Evolutionary conservation across 2,888 invertebrate genomes (phyloP), one percentile per base, ranked within the genome.

Genomic region (Podotricha telesiphe): DNA sequence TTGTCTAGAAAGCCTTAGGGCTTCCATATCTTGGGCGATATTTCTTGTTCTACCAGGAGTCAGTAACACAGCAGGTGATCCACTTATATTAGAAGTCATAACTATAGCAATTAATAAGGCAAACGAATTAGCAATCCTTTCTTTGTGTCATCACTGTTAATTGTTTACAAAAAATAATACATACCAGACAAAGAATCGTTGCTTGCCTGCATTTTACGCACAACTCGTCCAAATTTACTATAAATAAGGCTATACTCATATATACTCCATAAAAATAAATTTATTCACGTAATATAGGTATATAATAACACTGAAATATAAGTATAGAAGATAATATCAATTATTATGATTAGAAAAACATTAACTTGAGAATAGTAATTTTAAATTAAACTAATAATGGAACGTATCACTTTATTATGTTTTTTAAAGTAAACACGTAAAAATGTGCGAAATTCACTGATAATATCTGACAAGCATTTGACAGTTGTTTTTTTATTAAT

Each of bases 1-100:
- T 86, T 97, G 96, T 71, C 97, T 93, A 10, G 97, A 97, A 56
- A 96, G 93, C 79, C 96, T 94, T 53, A 97, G 90, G 28, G 96
- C 96, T 84, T 97, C 96, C 96, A 97, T 97, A 82, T 97, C 97
- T 87, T 96, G 96, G 79, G 96, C 96, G 79, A 96, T 96, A 86
- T 96, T 96, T 76, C 96, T 93, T 72, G 95, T 95, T 74, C 96
- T 93, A 20, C 96, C 96, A 62, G 96, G 96, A 75, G 96, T 96
- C 75, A 96, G 85, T 51, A 96, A 94, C 71, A 96, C 93, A 63
- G 95, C 95, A 45, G 96, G 78, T 15, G 92, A 89, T 8, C 86
- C 81, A 56, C 84, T 82, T 81, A 87, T 80, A 37, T 86, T 79
- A n/a, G 89, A 85, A 59, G 85, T 75, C 65, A 91, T 70, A 65